Conservation (phyloP, 2,888 invertebrate genomes). For the Perdita meconis region DNA sequence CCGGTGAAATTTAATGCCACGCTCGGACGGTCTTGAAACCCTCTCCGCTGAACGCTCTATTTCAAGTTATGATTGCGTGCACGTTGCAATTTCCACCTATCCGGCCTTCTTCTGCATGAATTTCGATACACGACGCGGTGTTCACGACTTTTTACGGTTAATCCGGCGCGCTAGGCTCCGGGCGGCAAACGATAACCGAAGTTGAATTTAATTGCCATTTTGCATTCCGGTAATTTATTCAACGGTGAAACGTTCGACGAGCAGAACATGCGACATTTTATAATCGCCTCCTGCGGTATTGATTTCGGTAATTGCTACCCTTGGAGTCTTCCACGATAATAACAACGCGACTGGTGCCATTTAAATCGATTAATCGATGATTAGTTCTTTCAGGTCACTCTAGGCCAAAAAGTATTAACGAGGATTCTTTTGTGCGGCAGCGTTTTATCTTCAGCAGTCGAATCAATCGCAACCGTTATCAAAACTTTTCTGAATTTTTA, state of each 20-base stretch:
- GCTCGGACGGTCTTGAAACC: constrained; percentile 51
- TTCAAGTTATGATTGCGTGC: constrained; percentile 64
- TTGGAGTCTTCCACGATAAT: neutral
- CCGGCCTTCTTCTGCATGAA: constrained; percentile 50
- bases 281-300: neutral
- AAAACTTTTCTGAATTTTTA: too few species aligned
- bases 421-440: too few species aligned
- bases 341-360: neutral
- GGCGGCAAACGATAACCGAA: constrained; percentile 17
- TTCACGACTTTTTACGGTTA: constrained; percentile 31
- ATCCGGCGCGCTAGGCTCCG: constrained; percentile 11
- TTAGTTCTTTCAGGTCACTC: neutral
- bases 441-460: too few species aligned
- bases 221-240: neutral
- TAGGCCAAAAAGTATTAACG: too few species aligned
- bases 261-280: neutral
- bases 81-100: constrained; percentile 66
- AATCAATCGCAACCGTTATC: too few species aligned
- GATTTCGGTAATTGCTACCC: neutral
- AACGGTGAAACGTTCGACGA: neutral
- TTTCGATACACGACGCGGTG: constrained; percentile 43
- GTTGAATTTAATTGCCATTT: constrained; percentile 28
- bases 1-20: constrained; percentile 66
- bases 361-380: neutral
- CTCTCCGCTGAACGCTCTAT: constrained; percentile 45